A percentile compares a stretch with the other conserved stretches of the same genome.
phyloP scores from a whole-genome alignment of 2,888 invertebrate genomes.

The Lamproptera curius region DNA sequence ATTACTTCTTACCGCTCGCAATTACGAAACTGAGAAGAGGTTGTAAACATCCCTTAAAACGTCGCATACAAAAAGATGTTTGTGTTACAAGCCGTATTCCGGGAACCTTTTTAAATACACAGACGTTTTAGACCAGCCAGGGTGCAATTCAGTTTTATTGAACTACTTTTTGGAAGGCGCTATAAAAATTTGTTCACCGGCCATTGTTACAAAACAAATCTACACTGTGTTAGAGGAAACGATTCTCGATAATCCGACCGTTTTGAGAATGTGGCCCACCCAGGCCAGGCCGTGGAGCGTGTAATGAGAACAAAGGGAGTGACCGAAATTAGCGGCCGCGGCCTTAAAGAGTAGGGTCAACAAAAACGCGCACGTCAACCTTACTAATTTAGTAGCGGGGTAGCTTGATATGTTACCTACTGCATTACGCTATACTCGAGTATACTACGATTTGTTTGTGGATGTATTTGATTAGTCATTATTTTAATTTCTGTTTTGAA shows the following conservation, averaged over 20 bases:
- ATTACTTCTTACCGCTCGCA: no score
- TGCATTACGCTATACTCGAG: no score
- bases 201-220: constrained; percentile 23
- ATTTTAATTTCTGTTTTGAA: no score
- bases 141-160: not conserved
- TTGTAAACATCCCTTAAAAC: no score
- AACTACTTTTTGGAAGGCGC: constrained; percentile 1
- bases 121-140: not conserved
- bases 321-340: constrained; percentile 18
- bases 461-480: no score
- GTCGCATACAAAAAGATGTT: not conserved
- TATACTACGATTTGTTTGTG: no score
- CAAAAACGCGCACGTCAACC: not conserved
- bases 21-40: no score
- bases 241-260: constrained; percentile 50
- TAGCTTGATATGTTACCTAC: not conserved
- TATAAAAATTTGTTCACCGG: constrained; percentile 24
- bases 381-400: not conserved
- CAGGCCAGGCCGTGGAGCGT: constrained; percentile 25
- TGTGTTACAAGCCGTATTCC: not conserved
- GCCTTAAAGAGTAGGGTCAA: not conserved
- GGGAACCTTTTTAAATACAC: not conserved
- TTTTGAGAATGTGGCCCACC: constrained; percentile 30
- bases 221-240: constrained; percentile 37
- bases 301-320: constrained; percentile 25